Base-by-base conservation (phyloP, 2,888 invertebrate species). In the Phaedon cochleariae region DNA sequence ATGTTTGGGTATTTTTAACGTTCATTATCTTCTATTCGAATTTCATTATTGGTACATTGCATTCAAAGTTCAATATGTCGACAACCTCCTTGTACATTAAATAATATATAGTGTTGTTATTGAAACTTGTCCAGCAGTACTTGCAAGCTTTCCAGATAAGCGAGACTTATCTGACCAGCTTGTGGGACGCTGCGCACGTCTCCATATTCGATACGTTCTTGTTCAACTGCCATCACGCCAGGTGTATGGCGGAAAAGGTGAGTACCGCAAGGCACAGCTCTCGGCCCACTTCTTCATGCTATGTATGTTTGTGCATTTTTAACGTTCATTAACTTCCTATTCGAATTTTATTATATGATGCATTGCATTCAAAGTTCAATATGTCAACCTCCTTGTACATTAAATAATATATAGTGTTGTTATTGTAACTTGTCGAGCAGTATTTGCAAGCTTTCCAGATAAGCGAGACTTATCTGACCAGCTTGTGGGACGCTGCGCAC, bases 121-220 rank as follows among this genome's bases (percentile, higher is more conserved):
- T n/a, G n/a, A n/a, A n/a, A n/a, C n/a, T n/a, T 58, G 84, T 91
- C 74, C 90, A 91, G 74, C 97, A 97, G 85, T 95, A 91, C 84
- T 96, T 96, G 0, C 87, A 91, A 0, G 90, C 92, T 73, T 97
- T 98, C 85, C 94, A 96, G 84, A 96, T 94, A 85, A 92, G 95
- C 17, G 95, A 96, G 84, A 94, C 94, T 0, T 96, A 96, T 84
- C 88, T 98, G 72, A 95, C 95, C 0, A 92, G 95, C 0, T 82
- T 98, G 22, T 97, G 97, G 96, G 97, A 98, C 84, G 89, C 92
- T 29, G 89, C 92, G 12, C 93, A 95, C 77, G 87, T 95, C 73
- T 94, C 96, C 10, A 86, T 97, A 58, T 96, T 96, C 79, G 95
- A 96, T 76, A 96, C 96, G 37, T 97, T 97, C 85, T 87, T 97